Base-by-base conservation (phyloP, 53 echinoderm and acorn worm species). In the Echinarachnius parma region DNA sequence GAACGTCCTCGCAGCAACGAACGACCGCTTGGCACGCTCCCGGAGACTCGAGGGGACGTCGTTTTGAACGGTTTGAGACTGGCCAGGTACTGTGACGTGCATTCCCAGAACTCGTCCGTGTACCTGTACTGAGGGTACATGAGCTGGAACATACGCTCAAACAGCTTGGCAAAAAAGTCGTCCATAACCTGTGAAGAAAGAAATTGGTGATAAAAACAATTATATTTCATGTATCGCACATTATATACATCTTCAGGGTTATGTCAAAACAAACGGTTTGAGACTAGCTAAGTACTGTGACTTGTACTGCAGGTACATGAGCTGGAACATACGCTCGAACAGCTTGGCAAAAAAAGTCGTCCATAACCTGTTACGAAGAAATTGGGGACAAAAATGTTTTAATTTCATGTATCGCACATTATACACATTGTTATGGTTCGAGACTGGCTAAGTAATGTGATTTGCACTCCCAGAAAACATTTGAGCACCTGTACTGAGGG, bases 1-100 rank as follows among this genome's bases (percentile, higher is more conserved):
- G 48, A 91, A 95, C 8, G 95, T 95, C 55, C 95, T 81, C 9
- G 95, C 91, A 2, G 85, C 87, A 13, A 87, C 87, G 34, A 95
- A 76, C 2, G 87, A 83, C 24, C 37, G 34, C 53, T 69, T 69
- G 34, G 70, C 70, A 31, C 54, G 34, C 14, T 53, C 34, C 20
- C 84, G 80, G 31, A 95, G 76, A 39, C 71, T 87, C 5, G 61
- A 27, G 27, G 95, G 91, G 24, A 95, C 81, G 21, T 84, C 76
- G 3, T 75, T n/a, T n/a, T 87, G 76, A 95, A 95, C 2, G 95
- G 95, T 47, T 75, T 66, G 24, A 95, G 76, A 9, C 84, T 80
- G 23, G 70, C 79, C 79, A 81, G 20, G 48, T 84, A 76, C 46
- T 83, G 72, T 4, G 61, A 62, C 18, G 92, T 71, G 60, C 95